Base-by-base conservation (phyloP, 2,113 vertebrate species). In the Cranoglanis bouderius region DNA sequence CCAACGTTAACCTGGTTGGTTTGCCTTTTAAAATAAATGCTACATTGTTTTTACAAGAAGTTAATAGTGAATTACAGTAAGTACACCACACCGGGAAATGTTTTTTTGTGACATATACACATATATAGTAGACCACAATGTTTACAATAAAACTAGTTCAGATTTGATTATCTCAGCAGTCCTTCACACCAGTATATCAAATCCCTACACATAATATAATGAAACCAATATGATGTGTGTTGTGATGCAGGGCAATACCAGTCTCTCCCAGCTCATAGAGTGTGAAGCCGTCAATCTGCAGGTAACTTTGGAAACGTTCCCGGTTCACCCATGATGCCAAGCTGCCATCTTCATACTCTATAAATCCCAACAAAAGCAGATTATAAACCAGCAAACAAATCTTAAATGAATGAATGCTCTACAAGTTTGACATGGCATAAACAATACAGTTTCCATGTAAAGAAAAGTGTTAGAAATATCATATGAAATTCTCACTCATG, bases 201-300 rank as follows among this genome's bases (percentile, higher is more conserved):
- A 43, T 6, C 38, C 38, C 40, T 46, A 43, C 21, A 75, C 9
- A 43, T 14, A 43, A 26, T 75, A 6, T 26, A 43, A 26, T 75
- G 8, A 35, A 86, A 61, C 35, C 6, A 13, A 55, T 81, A 89
- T 67, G 46, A 82, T 38, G 72, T 21, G 18, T 51, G 19, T 24
- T 74, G 38, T 74, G 85, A 78, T 3, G 49, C 24, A 38, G 13
- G n/a, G 16, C 26, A 61, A 18, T 89, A 99, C 98, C 98, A 91
- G 98, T 99, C 89, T 99, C 98, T 92, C 97, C 97, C 19, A 99
- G 97, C 92, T 99, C 98, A 91, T 99, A 99, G 0, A 99, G 92
- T 0, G 97, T 98, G 90, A 98, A 99, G 53, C 98, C 98, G 85
- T 99, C 98, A 78, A 99, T 94, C 9, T 96, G 93, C 85, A 99